These are phyloP conservation scores for Archips xylosteana DNA, from an alignment of 2,888 invertebrate species.

Conservation along the genomic window DNA sequence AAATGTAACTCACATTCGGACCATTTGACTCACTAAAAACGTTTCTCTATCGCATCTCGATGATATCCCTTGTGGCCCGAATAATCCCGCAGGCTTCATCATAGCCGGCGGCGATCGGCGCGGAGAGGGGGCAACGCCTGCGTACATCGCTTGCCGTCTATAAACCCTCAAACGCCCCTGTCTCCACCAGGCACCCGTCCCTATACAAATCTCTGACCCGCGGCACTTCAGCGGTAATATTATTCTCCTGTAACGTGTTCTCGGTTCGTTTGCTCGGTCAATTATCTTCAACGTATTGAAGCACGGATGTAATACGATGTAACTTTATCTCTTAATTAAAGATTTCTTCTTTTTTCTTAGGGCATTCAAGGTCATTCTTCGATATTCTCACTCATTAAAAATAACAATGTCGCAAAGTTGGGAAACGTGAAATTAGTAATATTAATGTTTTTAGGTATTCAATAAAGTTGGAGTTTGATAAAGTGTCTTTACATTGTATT, in stretches of 20 bases:
- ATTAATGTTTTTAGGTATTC: too few species aligned
- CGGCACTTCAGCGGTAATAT: conserved; percentile 52
- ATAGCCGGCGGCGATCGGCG: conserved; percentile 38
- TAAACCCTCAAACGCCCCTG: conserved; percentile 21
- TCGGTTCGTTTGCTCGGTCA: conserved; percentile 74
- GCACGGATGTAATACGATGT: conserved; percentile 53
- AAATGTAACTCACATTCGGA: neutral
- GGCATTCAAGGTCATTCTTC: neutral
- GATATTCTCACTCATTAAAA: conserved; percentile 23
- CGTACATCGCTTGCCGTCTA: conserved; percentile 29
- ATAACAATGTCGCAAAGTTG: conserved; percentile 17
- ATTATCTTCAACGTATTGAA: conserved; percentile 72
- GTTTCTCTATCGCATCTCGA: conserved; percentile 27
- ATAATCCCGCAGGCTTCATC: conserved; percentile 39
- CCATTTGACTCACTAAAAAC: conserved; percentile 1
- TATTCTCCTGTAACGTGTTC: conserved; percentile 71
- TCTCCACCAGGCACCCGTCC: conserved; percentile 20
- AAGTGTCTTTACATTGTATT: too few species aligned
- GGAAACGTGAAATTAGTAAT: neutral
- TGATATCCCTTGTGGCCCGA: conserved; percentile 30
- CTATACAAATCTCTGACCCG: conserved; percentile 25
- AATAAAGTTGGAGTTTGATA: too few species aligned
- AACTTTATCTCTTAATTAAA: conserved; percentile 45
- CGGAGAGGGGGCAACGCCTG: conserved; percentile 30
- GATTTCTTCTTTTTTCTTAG: conserved; percentile 1